These are phyloP conservation scores for Phylloscopus whistleri DNA, from an alignment of 2,113 vertebrate species.

Conservation along the genomic window DNA sequence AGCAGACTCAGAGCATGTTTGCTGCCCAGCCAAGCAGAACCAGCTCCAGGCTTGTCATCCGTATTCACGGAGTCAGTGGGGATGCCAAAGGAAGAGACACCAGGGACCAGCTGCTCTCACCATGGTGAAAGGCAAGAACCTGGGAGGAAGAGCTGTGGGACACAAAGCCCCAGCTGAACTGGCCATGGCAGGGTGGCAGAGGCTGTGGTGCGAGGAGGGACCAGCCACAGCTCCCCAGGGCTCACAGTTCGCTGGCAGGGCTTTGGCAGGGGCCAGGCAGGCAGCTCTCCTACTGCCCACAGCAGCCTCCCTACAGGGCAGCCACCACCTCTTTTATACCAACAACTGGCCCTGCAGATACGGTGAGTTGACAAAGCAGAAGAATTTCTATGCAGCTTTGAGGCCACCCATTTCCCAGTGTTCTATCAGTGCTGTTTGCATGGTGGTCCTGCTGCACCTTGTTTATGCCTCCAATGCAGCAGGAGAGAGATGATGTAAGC, in stretches of 20 bases:
- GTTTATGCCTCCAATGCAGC: background rate
- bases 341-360: background rate
- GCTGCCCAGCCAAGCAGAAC: background rate
- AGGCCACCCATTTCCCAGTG: background rate
- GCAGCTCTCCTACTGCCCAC: background rate
- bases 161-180: background rate
- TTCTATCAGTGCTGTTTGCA: background rate
- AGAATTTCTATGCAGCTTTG: background rate
- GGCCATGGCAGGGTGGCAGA: background rate
- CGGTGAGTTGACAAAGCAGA: background rate
- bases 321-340: background rate
- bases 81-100: background rate
- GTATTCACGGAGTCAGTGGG: accelerated
- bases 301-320: background rate
- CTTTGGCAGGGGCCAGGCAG: background rate
- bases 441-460: background rate
- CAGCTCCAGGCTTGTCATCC: background rate
- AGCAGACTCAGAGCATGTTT: background rate
- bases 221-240: background rate
- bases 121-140: accelerated
- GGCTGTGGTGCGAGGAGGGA: background rate
- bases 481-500: background rate
- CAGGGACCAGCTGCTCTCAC: background rate
- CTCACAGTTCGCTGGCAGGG: background rate
- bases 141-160: background rate